phyloP scores from a whole-genome alignment of 2,888 invertebrate species.

The Eugnorisma glareosa region DNA sequence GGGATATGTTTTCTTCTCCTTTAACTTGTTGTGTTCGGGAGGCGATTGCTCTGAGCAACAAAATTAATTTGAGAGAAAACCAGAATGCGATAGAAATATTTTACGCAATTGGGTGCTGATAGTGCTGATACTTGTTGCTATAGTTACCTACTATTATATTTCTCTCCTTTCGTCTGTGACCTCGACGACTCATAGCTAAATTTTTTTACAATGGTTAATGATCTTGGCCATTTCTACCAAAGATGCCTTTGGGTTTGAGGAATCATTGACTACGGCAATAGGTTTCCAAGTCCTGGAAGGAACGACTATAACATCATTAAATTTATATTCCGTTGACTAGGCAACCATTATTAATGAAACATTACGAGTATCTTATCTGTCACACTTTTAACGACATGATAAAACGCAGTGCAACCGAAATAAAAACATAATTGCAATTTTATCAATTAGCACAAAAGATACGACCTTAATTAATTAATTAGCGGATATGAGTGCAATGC shows the following conservation, averaged over 20 bases:
- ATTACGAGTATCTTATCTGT: no score
- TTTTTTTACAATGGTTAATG: neutral
- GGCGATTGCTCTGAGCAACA: neutral
- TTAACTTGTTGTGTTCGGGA: neutral
- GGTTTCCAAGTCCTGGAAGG: neutral
- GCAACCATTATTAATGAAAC: conserved; percentile 11
- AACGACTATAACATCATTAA: neutral
- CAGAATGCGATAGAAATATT: neutral
- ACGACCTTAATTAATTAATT: conserved; percentile 32
- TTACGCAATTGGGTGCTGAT: neutral
- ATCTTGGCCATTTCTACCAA: neutral
- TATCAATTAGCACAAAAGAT: conserved; percentile 39
- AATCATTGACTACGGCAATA: neutral
- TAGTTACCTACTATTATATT: neutral
- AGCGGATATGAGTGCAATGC: conserved; percentile 14
- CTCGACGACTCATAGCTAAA: neutral
- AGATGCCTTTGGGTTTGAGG: neutral
- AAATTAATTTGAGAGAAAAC: neutral
- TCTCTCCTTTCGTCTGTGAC: neutral
- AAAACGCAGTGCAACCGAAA: conserved; percentile 25
- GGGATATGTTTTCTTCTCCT: neutral
- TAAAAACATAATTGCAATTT: conserved; percentile 29
- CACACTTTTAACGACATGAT: conserved; percentile 16
- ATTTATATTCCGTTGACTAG: neutral
- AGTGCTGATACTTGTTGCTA: neutral